Evolutionary conservation across 2,113 vertebrate species (phyloP), one percentile per base, ranked within the genome.

Genomic region (Calypte anna): DNA sequence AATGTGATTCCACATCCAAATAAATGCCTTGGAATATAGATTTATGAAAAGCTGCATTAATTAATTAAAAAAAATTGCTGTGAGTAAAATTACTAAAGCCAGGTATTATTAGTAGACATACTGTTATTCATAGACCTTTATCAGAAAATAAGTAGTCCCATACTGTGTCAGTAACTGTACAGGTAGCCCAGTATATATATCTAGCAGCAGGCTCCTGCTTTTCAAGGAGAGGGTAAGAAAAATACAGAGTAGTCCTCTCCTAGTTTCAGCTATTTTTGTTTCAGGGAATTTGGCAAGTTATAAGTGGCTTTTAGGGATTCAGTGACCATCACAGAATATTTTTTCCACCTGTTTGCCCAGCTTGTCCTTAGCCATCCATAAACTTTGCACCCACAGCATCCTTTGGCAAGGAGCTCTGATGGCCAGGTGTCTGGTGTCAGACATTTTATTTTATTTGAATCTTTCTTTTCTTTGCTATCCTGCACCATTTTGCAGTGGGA

Each of bases 291-390:
- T 96, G 77, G 84, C 72, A 81, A 84, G 18, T 79, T 84, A 48
- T 74, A 59, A 78, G 61, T 78, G 43, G 7, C 0, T 88, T 86
- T 38, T 8, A 33, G 69, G 81, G 33, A 63, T 86, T 59, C 28
- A 25, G 43, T 89, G 69, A 43, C 61, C 43, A 73, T 66, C 36
- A 80, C 30, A 23, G 11, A 80, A 94, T 81, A 38, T 44, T 66
- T 91, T 96, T 94, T 81, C 73, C 91, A 51, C 58, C 36, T 92
- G 57, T 67, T 93, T 67, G 48, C 74, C 61, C 58, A 89, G 57
- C 10, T 74, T 79, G 66, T 67, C 33, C 50, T 91, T 63, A 89
- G 50, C 36, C 14, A 11, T 46, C 54, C 50, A 40, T 64, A 94
- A 92, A 85, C 38, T 33, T 75, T 50, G 31, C 31, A 91, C 62